Evolutionary conservation across 1,140 invertebrate genomes (phyloP), one percentile per base, ranked within the genome.

Genomic region (Proales similis): DNA sequence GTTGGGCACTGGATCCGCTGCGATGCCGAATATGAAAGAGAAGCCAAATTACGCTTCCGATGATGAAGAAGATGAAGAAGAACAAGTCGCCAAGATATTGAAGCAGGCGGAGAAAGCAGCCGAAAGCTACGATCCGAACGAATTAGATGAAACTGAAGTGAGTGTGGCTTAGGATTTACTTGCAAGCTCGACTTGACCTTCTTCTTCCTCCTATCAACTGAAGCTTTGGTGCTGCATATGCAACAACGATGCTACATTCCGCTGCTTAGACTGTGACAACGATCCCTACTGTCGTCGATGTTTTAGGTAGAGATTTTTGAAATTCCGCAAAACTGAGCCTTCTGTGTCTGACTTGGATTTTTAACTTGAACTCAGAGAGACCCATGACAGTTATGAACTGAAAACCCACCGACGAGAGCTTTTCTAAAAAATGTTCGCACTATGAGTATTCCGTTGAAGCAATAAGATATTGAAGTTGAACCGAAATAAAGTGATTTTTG

Each of bases 211-310:
- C n/a, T n/a, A n/a, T n/a, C n/a, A n/a, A n/a, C n/a, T n/a, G 69
- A 72, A 86, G 4, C 84, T 84, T 36, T 86, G 84, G 79, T 87
- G 85, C 74, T 81, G 81, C 67, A 81, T 86, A 39, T 87, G 85
- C 68, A 84, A 86, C 71, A 81, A 84, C 69, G 83, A 86, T 78
- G 85, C 84, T 3, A 76, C 67, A 12, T 73, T 82, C 51, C 76
- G 81, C 30, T 87, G 85, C 70, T 70, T 79, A 33, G 83, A 82
- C 65, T 87, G 85, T 72, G 80, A 81, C 67, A 76, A 78, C 45
- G 85, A 86, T 71, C 72, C 86, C 1, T 87, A 84, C 68, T 87
- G 85, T 72, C 73, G 74, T 5, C 70, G 74, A 64, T 87, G 85
- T 69, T 85, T 81, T 67, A 75, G 67, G 73, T 74, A 65, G 67